phyloP scores from a whole-genome alignment of 2,797 vertebrate species.

The Parauchenoglanis ngamensis region DNA sequence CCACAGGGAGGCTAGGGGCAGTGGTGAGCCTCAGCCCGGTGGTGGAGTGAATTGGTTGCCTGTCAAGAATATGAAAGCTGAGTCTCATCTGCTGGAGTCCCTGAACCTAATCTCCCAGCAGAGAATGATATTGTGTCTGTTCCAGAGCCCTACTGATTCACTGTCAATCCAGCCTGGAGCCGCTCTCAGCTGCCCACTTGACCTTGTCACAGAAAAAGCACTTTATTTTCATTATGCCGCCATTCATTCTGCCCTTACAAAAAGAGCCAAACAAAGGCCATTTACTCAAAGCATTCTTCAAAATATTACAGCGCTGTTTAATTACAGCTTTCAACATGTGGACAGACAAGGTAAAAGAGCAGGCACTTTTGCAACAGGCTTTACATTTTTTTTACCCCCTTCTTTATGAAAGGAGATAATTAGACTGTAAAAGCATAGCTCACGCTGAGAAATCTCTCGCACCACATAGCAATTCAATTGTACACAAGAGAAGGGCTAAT shows the following conservation, averaged over 20 bases:
- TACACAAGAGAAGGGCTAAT: constrained; percentile 24
- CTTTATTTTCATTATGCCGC: constrained; percentile 66
- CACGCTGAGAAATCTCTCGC: constrained; percentile 50
- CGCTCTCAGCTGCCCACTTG: constrained; percentile 64
- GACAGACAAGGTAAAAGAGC: constrained; percentile 57
- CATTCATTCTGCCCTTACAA: constrained; percentile 56
- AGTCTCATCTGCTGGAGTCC: constrained; percentile 63
- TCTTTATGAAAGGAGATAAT: constrained; percentile 60
- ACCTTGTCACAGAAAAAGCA: constrained; percentile 67
- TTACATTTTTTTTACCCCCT: constrained; percentile 49
- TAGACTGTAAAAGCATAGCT: constrained; percentile 60
- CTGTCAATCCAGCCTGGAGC: constrained; percentile 61
- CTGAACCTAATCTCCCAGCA: constrained; percentile 70
- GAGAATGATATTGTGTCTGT: constrained; percentile 65
- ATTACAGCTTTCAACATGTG: constrained; percentile 59
- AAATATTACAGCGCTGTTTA: constrained; percentile 65
- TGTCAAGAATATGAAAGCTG: constrained; percentile 70
- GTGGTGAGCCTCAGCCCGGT: constrained; percentile 61
- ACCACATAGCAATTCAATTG: constrained; percentile 37
- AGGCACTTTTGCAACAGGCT: constrained; percentile 59
- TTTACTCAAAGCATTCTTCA: constrained; percentile 62
- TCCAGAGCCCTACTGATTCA: constrained; percentile 66
- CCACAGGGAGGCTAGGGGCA: constrained; percentile 53
- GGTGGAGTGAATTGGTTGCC: constrained; percentile 64
- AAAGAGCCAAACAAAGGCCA: constrained; percentile 65